These are phyloP conservation scores for Rhombomys opimus DNA, from an alignment of 2,113 vertebrate species.

Conservation along the genomic window DNA sequence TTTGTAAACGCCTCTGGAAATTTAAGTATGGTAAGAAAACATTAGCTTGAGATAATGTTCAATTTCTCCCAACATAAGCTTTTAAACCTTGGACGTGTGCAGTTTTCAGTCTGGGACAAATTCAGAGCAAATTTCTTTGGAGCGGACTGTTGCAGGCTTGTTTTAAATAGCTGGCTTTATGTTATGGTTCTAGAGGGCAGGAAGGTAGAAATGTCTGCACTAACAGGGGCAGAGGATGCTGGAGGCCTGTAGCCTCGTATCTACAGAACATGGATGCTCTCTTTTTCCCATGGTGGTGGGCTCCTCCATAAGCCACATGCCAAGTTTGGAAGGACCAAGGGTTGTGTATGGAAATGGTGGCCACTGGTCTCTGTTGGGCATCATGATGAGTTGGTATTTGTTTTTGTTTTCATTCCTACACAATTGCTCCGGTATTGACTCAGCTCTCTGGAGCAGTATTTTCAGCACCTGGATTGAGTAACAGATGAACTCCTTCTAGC, in stretches of 20 bases:
- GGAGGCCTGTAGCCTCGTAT: not conserved
- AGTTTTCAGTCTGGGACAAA: conserved; percentile 64
- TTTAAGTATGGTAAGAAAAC: conserved; percentile 72
- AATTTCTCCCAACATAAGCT: conserved; percentile 75
- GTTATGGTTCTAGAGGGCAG: not conserved
- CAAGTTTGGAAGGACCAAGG: not conserved
- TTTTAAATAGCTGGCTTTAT: conserved; percentile 50
- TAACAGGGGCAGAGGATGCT: not conserved
- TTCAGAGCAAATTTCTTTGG: conserved; percentile 65
- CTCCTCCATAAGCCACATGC: too few relatives aligned
- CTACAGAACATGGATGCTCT: not conserved
- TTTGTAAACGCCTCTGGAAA: conserved; percentile 77
- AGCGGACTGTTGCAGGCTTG: conserved; percentile 33
- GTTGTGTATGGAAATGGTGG: not conserved
- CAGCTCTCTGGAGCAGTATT: not conserved
- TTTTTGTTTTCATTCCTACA: not conserved
- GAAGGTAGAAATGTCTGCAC: not conserved
- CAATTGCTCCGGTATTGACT: not conserved
- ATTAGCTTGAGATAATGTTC: conserved; percentile 73
- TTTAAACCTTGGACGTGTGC: conserved; percentile 57
- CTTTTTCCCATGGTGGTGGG: not conserved
- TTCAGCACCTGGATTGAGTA: not conserved
- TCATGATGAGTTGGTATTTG: not conserved
- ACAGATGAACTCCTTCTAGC: not conserved
- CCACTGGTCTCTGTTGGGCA: not conserved